Percentiles rank a stretch among this genome's conserved stretches.
Evolutionary conservation across 2,797 vertebrate genomes (phyloP).

Genomic region (Microctenopoma lineatum): DNA sequence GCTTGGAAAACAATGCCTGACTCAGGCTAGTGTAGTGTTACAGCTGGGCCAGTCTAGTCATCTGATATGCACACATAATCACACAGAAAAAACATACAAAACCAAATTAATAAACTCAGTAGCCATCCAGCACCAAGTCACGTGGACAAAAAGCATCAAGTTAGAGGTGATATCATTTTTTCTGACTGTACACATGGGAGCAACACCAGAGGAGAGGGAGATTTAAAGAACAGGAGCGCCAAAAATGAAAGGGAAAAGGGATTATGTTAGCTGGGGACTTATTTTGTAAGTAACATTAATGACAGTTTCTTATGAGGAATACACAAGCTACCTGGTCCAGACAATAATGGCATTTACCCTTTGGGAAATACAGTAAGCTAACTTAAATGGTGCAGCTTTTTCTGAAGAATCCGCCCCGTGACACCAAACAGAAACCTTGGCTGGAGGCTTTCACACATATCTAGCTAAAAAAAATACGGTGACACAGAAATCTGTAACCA

Average conservation of each 20-base stretch:
- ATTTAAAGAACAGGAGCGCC: conserved; percentile 40
- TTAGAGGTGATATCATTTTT: conserved; percentile 69
- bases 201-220: conserved; percentile 61
- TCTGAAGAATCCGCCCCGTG: conserved; percentile 39
- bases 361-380: background rate
- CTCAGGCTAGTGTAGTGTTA: conserved; percentile 99
- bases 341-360: conserved; percentile 5
- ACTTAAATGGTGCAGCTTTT: background rate
- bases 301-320: conserved; percentile 9
- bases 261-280: conserved; percentile 54
- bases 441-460: conserved; percentile 3
- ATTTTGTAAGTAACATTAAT: conserved; percentile 27
- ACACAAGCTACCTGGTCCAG: conserved; percentile 24
- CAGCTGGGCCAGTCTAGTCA: conserved; percentile 99
- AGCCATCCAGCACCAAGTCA: conserved; percentile 95
- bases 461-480: background rate
- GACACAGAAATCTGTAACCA: conserved; percentile 15
- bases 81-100: conserved; percentile 99
- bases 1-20: conserved; percentile 99
- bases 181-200: conserved; percentile 69
- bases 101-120: conserved; percentile 99
- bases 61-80: conserved; percentile 99
- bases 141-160: conserved; percentile 83
- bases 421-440: conserved; percentile 44
- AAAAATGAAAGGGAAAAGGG: conserved; percentile 42